Base-by-base conservation (phyloP, 2,888 invertebrate genomes). In the Hyposoter dolosus region DNA sequence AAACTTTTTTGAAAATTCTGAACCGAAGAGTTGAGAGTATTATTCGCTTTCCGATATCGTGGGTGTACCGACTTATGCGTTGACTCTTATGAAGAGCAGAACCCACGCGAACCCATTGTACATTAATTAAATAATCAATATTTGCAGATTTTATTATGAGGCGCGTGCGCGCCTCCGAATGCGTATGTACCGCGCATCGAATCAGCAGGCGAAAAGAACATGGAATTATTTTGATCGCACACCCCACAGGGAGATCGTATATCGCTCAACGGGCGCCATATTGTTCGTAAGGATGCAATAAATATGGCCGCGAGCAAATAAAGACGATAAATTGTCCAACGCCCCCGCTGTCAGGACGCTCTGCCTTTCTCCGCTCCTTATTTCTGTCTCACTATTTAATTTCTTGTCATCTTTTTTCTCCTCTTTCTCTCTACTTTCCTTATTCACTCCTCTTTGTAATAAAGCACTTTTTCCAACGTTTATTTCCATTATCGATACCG, bases 81-180 rank as follows among this genome's bases (percentile, higher is more conserved):
- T 43, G 76, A 50, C 47, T 74, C 78, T 50, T 50, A 53, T 66
- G 69, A 17, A 60, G 60, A 85, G 75, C 76, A 75, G 86, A 88
- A 88, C 91, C 91, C 90, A 92, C 92, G 90, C 91, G 89, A 89
- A 88, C 90, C 47, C 90, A 91, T 92, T 91, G 90, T 90, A 91
- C 90, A 92, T 93, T 93, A 93, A 93, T 93, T 93, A 92, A 93
- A 93, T 91, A 92, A 93, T 93, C 92, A 93, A 93, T 94, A 93
- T 94, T 93, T 93, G 93, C 93, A 91, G 91, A 93, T 91, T 91
- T 92, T 89, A 92, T 93, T 92, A 90, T 88, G 85, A 85, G 89
- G 90, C 91, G 89, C 87, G 90, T 90, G 89, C 87, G 80, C 82
- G 84, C 77, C 74, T 84, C 35, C 82, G 19, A 23, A 50, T 53